phyloP scores from a whole-genome alignment of 2,888 invertebrate genomes.

The Sarcophaga carnaria region DNA sequence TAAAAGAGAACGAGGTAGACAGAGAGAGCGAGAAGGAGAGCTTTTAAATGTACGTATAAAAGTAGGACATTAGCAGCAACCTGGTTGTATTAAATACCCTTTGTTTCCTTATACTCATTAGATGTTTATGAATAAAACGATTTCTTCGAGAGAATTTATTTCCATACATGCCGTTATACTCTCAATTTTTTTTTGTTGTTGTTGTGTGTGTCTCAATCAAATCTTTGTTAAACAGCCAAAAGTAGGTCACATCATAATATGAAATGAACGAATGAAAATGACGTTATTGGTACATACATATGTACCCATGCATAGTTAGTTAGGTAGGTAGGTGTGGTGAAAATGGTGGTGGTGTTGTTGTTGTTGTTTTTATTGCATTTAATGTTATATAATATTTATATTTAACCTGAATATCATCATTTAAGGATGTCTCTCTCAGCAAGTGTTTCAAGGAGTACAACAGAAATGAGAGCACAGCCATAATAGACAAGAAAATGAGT shows the following conservation, averaged over 20 bases:
- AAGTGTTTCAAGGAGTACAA: background rate
- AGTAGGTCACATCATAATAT: background rate
- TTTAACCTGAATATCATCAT: background rate
- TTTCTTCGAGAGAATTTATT: too few species aligned
- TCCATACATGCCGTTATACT: background rate
- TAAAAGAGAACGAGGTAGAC: too few species aligned
- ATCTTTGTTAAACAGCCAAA: background rate
- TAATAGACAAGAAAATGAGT: background rate
- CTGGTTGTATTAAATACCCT: background rate
- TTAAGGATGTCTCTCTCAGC: background rate
- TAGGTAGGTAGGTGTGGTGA: too few species aligned
- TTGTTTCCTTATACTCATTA: too few species aligned
- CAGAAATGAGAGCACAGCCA: background rate
- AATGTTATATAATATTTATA: background rate
- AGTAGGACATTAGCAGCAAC: background rate
- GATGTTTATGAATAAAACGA: too few species aligned
- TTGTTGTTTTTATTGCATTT: background rate
- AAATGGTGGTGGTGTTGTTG: background rate
- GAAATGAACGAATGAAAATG: background rate
- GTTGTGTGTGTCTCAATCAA: background rate
- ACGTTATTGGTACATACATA: background rate
- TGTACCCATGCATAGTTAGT: too few species aligned
- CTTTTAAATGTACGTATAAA: too few species aligned
- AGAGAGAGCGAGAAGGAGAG: background rate
- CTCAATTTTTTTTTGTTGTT: background rate